Evolutionary conservation across 2,888 invertebrate species (phyloP).

Genomic region (Heliconius hortense): DNA sequence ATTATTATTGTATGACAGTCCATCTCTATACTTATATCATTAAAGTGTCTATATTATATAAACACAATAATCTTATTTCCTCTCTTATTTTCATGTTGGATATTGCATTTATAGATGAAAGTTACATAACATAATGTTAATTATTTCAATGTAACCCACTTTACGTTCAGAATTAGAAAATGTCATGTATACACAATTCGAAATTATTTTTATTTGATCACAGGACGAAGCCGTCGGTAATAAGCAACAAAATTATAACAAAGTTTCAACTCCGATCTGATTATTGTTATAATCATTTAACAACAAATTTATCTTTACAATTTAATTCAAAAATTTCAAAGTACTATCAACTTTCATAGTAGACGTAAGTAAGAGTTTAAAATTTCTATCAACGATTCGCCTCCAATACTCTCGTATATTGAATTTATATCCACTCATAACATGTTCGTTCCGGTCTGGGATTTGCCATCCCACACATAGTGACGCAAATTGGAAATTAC

Average conservation of each 20-base stretch:
- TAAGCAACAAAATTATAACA: too few relatives aligned
- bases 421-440: conserved; percentile 18
- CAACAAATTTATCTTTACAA: not conserved
- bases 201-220: not conserved
- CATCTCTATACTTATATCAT: not conserved
- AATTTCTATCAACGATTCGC: conserved; percentile 4
- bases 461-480: conserved; percentile 13
- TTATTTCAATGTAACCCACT: not conserved
- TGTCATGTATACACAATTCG: not conserved
- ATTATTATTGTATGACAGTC: not conserved
- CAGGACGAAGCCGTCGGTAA: too few relatives aligned
- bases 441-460: conserved; percentile 17
- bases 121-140: not conserved
- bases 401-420: not conserved
- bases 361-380: conserved; percentile 1
- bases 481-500: conserved; percentile 21
- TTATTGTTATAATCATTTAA: not conserved
- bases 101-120: not conserved
- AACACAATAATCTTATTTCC: not conserved
- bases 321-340: not conserved
- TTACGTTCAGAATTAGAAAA: too few relatives aligned
- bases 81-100: not conserved
- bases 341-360: not conserved
- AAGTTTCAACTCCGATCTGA: too few relatives aligned
- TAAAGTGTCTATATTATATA: not conserved